Evolutionary conservation across 2,797 vertebrate genomes (phyloP), one percentile per base, ranked within the genome.

Genomic region (Cyclopterus lumpus): DNA sequence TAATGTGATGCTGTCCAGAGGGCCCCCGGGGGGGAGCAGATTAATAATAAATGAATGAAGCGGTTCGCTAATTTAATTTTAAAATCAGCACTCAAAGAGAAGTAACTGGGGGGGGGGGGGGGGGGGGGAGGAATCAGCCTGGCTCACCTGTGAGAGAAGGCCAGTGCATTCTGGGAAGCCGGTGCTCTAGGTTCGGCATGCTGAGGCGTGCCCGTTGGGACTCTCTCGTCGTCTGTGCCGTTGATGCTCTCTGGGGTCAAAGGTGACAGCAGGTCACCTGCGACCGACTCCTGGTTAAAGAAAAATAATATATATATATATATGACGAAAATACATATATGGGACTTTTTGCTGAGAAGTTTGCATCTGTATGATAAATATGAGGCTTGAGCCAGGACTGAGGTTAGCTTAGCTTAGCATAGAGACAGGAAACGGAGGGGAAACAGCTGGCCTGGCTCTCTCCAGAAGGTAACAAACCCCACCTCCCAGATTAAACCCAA

Each of bases 211-310:
- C 96, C 95, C 0, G 95, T 95, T 4, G 93, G 92, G 58, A 68
- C 92, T 81, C 95, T 91, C 86, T 97, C 96, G 0, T 97, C 96
- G 10, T 98, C 96, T 0, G 97, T 98, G 26, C 98, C 98, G 16
- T 99, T 99, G 93, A 99, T 95, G 83, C 96, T 97, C 89, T 97
- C 97, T 0, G 97, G 94, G 64, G 95, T 96, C 91, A 97, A 82
- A 83, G 97, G 97, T 88, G 97, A 97, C 91, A 96, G 97, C 71
- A 97, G 94, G 64, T 99, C 97, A 20, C 96, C 96, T 1, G 96
- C 94, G 30, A 96, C 96, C 1, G 97, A 98, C 91, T 99, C 98
- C 98, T 99, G 88, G n/a, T 80, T 26, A 3, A 12, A 53, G 24
- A 66, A 2, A 0, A 20, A 60, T 40, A 32, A 24, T 5, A 24